A percentile compares a stretch with the other conserved stretches of the same genome.
These are phyloP conservation scores for Pitta sordida DNA, from an alignment of 2,113 vertebrate genomes.

Conservation along the genomic window DNA sequence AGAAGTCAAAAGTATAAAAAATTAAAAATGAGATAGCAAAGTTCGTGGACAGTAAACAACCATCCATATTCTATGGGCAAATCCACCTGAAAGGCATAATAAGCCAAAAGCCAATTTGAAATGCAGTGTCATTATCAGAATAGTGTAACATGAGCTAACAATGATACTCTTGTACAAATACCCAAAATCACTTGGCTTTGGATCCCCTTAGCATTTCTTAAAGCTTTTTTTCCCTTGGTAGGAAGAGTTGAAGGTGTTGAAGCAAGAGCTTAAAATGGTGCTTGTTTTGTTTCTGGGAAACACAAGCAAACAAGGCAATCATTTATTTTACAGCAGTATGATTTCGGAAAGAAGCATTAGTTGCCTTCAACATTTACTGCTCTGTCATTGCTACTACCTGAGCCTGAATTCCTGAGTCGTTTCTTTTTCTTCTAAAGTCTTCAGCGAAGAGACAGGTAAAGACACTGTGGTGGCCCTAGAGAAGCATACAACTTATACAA, in stretches of 20 bases:
- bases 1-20: neutral
- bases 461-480: neutral
- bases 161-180: neutral
- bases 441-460: neutral
- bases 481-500: neutral
- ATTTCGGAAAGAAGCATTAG: neutral
- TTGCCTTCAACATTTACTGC: neutral
- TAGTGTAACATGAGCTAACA: neutral
- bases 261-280: neutral
- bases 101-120: neutral
- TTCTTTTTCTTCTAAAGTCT: neutral
- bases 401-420: neutral
- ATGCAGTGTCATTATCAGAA: neutral
- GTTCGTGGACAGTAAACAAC: neutral
- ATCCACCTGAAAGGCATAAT: neutral
- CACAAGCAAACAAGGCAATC: neutral
- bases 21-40: neutral
- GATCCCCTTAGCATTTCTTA: neutral
- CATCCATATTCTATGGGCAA: neutral
- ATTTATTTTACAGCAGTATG: neutral
- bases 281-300: neutral
- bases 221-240: neutral
- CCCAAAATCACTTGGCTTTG: neutral
- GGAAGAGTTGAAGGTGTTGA: neutral
- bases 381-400: neutral